A percentile compares a stretch with the other conserved stretches of the same genome.
Conservation (phyloP, 2,113 vertebrate species). For the Cephalopterus ornatus region DNA sequence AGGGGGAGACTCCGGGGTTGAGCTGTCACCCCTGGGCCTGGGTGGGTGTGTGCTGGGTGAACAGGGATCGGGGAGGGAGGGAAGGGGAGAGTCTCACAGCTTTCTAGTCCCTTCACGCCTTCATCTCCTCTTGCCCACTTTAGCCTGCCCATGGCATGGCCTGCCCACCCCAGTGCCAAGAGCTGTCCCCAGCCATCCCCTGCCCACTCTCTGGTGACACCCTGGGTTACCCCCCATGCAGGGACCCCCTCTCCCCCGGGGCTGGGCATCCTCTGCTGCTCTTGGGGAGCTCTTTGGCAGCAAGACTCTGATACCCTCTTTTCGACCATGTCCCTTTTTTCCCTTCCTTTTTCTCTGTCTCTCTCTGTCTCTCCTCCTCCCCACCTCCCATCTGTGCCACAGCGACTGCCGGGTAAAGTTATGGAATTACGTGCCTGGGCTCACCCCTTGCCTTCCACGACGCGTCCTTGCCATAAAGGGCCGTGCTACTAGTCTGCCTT, state of each 20-base stretch:
- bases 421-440: conserved; percentile 97
- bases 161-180: background rate
- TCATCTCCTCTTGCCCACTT: background rate
- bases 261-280: conserved; percentile 31
- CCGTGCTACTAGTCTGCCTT: conserved; percentile 96
- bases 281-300: conserved; percentile 35
- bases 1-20: background rate
- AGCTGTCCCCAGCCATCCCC: background rate
- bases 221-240: background rate
- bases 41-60: background rate
- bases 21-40: background rate
- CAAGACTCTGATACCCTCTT: conserved; percentile 58
- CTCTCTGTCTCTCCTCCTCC: conserved; percentile 28
- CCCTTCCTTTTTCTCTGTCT: conserved; percentile 52
- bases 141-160: background rate
- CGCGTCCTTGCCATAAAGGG: conserved; percentile 99
- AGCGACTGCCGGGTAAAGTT: conserved; percentile 99
- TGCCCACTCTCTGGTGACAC: background rate
- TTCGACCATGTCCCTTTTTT: conserved; percentile 62
- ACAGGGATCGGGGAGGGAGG: background rate
- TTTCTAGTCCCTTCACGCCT: background rate
- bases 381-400: conserved; percentile 58
- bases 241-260: background rate
- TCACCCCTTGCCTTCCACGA: conserved; percentile 97
- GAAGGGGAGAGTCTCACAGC: background rate